Percentiles rank a stretch among this genome's conserved stretches.
Evolutionary conservation across 2,888 invertebrate genomes (phyloP).

Genomic region (Diarsia mendica): DNA sequence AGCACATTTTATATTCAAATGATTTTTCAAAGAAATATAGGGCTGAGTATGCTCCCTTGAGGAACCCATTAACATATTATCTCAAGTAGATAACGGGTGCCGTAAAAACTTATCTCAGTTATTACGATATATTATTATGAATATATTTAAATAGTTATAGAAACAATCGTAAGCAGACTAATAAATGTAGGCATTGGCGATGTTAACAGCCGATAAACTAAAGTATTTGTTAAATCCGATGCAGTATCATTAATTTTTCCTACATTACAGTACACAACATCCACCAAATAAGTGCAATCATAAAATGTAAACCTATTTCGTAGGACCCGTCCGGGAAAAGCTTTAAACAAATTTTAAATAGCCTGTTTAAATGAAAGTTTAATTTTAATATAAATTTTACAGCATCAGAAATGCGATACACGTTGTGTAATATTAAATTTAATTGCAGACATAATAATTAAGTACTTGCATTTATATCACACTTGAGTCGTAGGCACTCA

Average conservation of each 20-base stretch:
- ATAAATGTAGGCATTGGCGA: conserved; percentile 58
- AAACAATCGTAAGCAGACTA: conserved; percentile 65
- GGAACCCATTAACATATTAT: conserved; percentile 30
- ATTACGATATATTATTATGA: conserved; percentile 45
- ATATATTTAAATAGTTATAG: conserved; percentile 60
- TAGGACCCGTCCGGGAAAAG: conserved; percentile 19
- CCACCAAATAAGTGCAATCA: conserved; percentile 56
- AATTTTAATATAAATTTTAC: conserved; percentile 46
- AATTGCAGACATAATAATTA: conserved; percentile 64
- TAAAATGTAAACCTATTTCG: conserved; percentile 55
- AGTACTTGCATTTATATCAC: conserved; percentile 84
- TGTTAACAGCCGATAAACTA: conserved; percentile 69
- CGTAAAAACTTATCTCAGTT: conserved; percentile 31
- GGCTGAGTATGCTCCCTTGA: conserved; percentile 20
- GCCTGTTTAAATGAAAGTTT: conserved; percentile 39
- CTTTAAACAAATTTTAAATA: conserved; percentile 44
- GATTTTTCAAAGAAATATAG: not conserved
- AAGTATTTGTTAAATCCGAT: conserved; percentile 61
- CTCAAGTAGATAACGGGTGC: conserved; percentile 32
- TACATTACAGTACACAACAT: conserved; percentile 52
- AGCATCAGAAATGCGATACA: conserved; percentile 48
- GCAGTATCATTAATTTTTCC: conserved; percentile 62
- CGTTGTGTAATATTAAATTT: conserved; percentile 56
- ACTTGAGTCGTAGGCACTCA: conserved; percentile 72
- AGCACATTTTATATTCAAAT: conserved; percentile 1